phyloP scores from a whole-genome alignment of 1,140 invertebrate species.

The Halesus radiatus region DNA sequence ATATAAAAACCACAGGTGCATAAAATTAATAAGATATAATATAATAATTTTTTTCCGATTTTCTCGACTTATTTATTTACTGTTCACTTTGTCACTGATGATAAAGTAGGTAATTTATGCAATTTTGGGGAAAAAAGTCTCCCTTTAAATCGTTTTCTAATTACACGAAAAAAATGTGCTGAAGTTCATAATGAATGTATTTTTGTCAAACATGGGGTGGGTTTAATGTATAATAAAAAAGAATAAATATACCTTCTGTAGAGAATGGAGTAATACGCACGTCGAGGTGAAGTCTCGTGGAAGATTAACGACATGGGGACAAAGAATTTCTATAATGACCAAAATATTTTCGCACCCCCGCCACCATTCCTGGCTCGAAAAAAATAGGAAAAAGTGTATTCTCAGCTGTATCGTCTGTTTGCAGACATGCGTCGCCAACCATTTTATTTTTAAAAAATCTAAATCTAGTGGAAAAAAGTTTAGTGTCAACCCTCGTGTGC shows the following conservation, averaged over 20 bases:
- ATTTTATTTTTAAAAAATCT: background rate
- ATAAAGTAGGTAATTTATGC: too few relatives aligned
- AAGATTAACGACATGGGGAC: slow-evolving; percentile 56
- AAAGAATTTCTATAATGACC: slow-evolving; percentile 55
- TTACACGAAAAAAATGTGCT: too few relatives aligned
- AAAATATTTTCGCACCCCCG: slow-evolving; percentile 49
- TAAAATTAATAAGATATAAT: too few relatives aligned
- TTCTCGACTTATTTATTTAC: too few relatives aligned
- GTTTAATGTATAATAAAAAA: background rate
- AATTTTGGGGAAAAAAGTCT: too few relatives aligned
- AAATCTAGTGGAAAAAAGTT: too few relatives aligned
- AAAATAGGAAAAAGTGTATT: slow-evolving; percentile 32
- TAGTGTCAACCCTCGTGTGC: too few relatives aligned
- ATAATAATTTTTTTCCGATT: too few relatives aligned
- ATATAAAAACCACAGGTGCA: too few relatives aligned
- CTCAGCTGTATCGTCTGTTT: slow-evolving; percentile 36
- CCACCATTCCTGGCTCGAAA: slow-evolving; percentile 25
- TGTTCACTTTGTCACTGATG: too few relatives aligned
- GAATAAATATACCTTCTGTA: slow-evolving; percentile 40
- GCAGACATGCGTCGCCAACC: background rate
- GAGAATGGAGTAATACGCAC: slow-evolving; percentile 33
- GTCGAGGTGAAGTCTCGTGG: slow-evolving; percentile 37
- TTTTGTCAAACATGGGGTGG: slow-evolving; percentile 6
- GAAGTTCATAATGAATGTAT: background rate
- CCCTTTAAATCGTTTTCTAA: too few relatives aligned